Conservation (phyloP, 1,140 invertebrate species). For the Megalonaias nervosa region DNA sequence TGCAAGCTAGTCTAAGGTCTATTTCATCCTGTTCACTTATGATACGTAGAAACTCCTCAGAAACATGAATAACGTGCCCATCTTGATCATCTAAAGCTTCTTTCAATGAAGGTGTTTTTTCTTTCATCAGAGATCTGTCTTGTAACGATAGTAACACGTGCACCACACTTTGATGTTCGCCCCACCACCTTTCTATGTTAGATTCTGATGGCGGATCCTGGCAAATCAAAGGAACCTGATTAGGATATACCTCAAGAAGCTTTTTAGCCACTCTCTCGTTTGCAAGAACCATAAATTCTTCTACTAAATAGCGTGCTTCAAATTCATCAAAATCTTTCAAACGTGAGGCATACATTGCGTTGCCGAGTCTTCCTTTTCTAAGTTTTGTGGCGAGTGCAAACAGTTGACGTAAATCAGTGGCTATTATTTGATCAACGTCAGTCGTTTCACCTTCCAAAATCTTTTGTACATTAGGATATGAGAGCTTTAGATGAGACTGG, state of each 20-base stretch:
- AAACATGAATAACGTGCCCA: constrained; percentile 20
- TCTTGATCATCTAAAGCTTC: background rate
- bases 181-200: constrained; percentile 12
- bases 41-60: background rate
- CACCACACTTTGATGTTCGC: constrained; percentile 2
- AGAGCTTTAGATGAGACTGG: constrained; percentile 31
- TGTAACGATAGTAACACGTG: constrained; percentile 22
- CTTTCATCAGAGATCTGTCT: background rate
- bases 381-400: constrained; percentile 35
- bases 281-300: constrained; percentile 4
- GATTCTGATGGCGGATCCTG: constrained; percentile 20
- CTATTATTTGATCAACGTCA: constrained; percentile 6
- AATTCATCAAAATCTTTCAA: constrained; percentile 47
- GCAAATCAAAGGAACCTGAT: constrained; percentile 16
- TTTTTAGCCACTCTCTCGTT: background rate
- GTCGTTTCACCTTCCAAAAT: constrained; percentile 18
- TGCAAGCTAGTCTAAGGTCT: background rate
- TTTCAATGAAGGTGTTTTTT: background rate
- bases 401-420: constrained; percentile 27
- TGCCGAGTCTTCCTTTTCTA: constrained; percentile 33
- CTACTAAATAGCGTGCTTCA: no score
- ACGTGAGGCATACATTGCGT: constrained; percentile 31
- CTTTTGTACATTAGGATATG: constrained; percentile 40
- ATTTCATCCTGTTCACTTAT: no score
- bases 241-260: background rate